Base-by-base conservation (phyloP, 2,113 vertebrate species). In the Prinia subflava region DNA sequence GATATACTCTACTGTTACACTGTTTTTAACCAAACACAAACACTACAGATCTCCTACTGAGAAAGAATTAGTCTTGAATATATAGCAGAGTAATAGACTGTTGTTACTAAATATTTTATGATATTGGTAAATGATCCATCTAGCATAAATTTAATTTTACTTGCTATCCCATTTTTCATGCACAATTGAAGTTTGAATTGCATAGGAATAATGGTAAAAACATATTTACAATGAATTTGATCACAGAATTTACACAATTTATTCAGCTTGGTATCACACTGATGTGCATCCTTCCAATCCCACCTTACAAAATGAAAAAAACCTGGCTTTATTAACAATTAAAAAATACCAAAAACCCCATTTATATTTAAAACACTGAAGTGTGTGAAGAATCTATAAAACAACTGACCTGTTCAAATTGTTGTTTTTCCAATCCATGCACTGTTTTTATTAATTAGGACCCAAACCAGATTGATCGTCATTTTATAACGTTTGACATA, bases 331-430 rank as follows among this genome's bases (percentile, higher is more conserved):
- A 92, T 74, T 84, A 91, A 90, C 53, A 93, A 84, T 56, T 92
- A 97, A 84, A 80, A 96, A 93, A 97, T 10, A 92, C 77, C 77
- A 81, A 89, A 84, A 89, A 1, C 9, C 85, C 52, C 92, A 2
- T 83, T 97, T 94, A 96, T 74, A 96, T 90, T 94, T 90, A 96
- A 97, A 96, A 96, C 37, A 92, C 68, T 89, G 64, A 96, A 87
- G 94, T 96, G 83, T 74, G 93, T 63, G 87, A 96, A 95, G 93
- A 97, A 98, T 97, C 95, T 96, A 68, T 97, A 98, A 97, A 98
- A 96, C 94, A 97, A 99, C 99, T 98, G 97, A 99, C 99, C 99
- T 99, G 98, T 98, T 98, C 98, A 98, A 97, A 98, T 81, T 97
- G 98, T 89, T 98, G 97, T 96, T 97, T 97, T 97, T 96, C 98